phyloP scores from a whole-genome alignment of 2,113 vertebrate species.

The Eleginops maclovinus region DNA sequence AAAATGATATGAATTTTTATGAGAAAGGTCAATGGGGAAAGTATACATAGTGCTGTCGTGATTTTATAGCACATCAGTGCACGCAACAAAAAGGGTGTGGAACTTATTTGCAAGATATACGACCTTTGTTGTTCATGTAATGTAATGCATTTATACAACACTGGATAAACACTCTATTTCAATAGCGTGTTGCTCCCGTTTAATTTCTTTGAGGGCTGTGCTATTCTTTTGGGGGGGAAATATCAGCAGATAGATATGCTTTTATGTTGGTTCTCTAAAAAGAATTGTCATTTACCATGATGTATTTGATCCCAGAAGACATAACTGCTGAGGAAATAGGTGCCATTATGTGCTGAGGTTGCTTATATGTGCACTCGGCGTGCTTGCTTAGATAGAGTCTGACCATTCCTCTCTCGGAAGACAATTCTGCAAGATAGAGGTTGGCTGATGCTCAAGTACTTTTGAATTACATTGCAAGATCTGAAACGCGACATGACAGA shows the following conservation, averaged over 20 bases:
- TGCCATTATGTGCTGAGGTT: slow-evolving; percentile 65
- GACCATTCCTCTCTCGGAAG: slow-evolving; percentile 64
- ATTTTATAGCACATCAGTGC: not conserved
- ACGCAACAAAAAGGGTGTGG: not conserved
- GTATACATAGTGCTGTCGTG: not conserved
- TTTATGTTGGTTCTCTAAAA: slow-evolving; percentile 13
- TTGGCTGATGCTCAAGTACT: slow-evolving; percentile 58
- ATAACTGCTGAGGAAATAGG: slow-evolving; percentile 53
- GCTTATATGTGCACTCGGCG: slow-evolving; percentile 46
- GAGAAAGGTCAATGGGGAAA: not conserved
- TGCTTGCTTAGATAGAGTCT: slow-evolving; percentile 53
- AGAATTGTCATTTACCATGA: slow-evolving; percentile 40
- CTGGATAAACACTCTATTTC: slow-evolving; percentile 14
- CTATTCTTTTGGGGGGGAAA: slow-evolving; percentile 22
- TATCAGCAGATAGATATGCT: slow-evolving; percentile 5
- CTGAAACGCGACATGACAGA: slow-evolving; percentile 55
- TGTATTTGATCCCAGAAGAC: slow-evolving; percentile 46
- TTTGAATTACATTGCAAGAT: slow-evolving; percentile 63
- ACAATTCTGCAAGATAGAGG: slow-evolving; percentile 57
- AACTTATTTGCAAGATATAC: slow-evolving; percentile 1
- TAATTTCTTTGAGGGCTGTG: slow-evolving; percentile 50
- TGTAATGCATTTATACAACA: not conserved
- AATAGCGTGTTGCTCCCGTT: slow-evolving; percentile 19
- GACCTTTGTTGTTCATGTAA: slow-evolving; percentile 1
- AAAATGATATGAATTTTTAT: not conserved